These are phyloP conservation scores for Eurosta solidaginis DNA, from an alignment of 1,140 invertebrate genomes.

Conservation along the genomic window DNA sequence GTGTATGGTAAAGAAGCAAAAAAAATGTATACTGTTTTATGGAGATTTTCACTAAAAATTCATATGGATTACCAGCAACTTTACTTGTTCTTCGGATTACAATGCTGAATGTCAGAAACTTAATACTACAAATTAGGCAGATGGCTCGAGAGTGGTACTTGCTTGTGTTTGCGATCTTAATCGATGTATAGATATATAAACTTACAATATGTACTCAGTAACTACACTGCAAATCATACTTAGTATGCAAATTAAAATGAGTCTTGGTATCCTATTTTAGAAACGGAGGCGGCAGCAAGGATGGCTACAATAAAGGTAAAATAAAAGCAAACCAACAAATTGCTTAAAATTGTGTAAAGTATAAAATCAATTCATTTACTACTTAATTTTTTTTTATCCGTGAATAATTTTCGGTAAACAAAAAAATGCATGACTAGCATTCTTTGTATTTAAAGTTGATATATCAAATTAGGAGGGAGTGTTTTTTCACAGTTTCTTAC, in stretches of 20 bases:
- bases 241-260: conserved; percentile 69
- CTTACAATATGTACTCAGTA: neutral
- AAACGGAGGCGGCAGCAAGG: conserved; percentile 80
- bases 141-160: conserved; percentile 44
- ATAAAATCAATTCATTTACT: conserved; percentile 52
- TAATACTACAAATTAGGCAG: neutral
- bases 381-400: conserved; percentile 37
- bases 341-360: conserved; percentile 53
- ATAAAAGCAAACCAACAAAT: conserved; percentile 61
- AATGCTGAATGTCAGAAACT: neutral
- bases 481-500: neutral
- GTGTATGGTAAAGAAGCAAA: neutral
- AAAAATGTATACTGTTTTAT: conserved; percentile 4
- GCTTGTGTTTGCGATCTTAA: conserved; percentile 57
- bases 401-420: neutral
- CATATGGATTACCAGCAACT: neutral
- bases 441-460: neutral
- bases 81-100: neutral
- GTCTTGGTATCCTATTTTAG: conserved; percentile 81
- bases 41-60: neutral
- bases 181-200: neutral
- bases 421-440: conserved; percentile 9
- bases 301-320: conserved; percentile 89
- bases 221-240: conserved; percentile 42
- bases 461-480: neutral